Conservation (phyloP, 2,888 invertebrate genomes). For the Odontothrips loti region DNA sequence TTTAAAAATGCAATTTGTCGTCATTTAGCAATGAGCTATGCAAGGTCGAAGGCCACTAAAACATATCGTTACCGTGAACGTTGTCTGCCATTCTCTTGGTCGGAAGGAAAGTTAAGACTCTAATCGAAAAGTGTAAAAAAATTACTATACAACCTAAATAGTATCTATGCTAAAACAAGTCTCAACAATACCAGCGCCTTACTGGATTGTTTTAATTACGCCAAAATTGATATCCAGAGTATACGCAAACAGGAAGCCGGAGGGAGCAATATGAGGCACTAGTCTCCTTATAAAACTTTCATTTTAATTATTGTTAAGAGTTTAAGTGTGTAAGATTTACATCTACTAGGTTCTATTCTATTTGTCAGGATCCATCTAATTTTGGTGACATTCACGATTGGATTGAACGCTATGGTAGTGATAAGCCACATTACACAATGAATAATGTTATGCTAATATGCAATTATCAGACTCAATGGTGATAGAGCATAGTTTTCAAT, state of each 20-base stretch:
- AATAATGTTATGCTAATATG: not conserved
- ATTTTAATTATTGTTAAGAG: not conserved
- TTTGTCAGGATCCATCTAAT: too few species aligned
- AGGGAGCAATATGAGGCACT: too few species aligned
- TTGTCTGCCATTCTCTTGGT: too few species aligned
- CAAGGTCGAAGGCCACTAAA: slow-evolving; percentile 1
- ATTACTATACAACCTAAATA: not conserved
- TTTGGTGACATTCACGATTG: too few species aligned
- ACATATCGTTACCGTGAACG: not conserved
- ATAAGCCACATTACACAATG: slow-evolving; percentile 1
- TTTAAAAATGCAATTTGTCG: not conserved
- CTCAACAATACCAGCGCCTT: not conserved
- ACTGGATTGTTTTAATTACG: not conserved
- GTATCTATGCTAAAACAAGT: not conserved
- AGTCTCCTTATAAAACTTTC: too few species aligned
- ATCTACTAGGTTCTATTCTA: not conserved
- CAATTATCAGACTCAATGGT: not conserved
- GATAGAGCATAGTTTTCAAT: not conserved
- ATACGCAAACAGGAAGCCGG: not conserved
- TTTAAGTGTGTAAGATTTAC: not conserved
- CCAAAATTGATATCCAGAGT: not conserved
- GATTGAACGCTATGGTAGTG: too few species aligned
- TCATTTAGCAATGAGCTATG: not conserved
- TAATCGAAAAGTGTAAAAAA: too few species aligned
- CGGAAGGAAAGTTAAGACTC: too few species aligned